Evolutionary conservation across 2,797 vertebrate genomes (phyloP), one percentile per base, ranked within the genome.

Genomic region (Esox lucius): DNA sequence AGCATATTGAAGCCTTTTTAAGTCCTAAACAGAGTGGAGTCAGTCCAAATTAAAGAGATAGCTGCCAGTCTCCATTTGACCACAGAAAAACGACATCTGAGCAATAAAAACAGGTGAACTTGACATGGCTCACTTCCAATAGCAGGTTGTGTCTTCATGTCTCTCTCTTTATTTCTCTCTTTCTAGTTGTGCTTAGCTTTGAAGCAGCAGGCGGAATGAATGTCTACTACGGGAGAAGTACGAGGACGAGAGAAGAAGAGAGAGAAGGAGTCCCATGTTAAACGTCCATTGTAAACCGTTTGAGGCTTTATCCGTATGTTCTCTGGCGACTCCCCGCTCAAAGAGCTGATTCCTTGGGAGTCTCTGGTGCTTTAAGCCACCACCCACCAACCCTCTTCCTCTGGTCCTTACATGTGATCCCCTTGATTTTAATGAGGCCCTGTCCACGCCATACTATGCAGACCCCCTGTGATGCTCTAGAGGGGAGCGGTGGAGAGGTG

Each of bases 341-440:
- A 90, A 91, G 83, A 81, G 74, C 71, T 5, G 31, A 74, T 87
- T 81, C 85, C 89, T 84, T 82, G 53, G 74, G 31, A 74, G 87
- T 81, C 85, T 89, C 84, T 82, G 53, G 74, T 62, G 82, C 89
- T 92, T 88, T 90, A 90, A 91, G 87, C 82, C 65, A 81, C 86
- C 84, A 88, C 89, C 85, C 82, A 78, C 83, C 87, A 83, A 79
- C 83, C 86, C 85, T 86, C 86, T 89, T 93, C 88, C 90, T 91
- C 90, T 93, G 89, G 90, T 93, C 90, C 90, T 92, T 92, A 91
- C 90, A 92, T 90, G 88, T 88, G 90, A 93, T 91, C 90, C 86
- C 87, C 92, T 92, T 92, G 92, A 91, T 93, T 93, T 94, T 94
- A 93, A 94, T 93, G 91, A 94, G 91, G 90, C 90, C 88, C 85